phyloP scores from a whole-genome alignment of 2,797 vertebrate species.

The Oreochromis mossambicus region DNA sequence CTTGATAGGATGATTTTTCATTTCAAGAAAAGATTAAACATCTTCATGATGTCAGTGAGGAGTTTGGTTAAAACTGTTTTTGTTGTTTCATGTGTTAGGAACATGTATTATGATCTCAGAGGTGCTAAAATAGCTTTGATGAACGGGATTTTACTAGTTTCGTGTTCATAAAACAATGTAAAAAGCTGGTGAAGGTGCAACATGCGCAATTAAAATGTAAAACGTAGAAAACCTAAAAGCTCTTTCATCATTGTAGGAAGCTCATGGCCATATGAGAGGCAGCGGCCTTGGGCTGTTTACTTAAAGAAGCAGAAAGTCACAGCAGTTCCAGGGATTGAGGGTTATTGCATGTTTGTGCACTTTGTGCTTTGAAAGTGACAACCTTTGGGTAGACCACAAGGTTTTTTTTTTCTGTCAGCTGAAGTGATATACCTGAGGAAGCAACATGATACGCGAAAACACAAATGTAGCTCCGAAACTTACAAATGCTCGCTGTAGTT shows the following conservation, averaged over 20 bases:
- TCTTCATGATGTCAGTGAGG: conserved; percentile 51
- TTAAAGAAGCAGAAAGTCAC: conserved; percentile 35
- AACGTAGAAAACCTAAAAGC: conserved; percentile 27
- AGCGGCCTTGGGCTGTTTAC: conserved; percentile 48
- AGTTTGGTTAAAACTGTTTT: conserved; percentile 23
- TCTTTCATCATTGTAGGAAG: conserved; percentile 54
- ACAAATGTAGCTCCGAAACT: conserved; percentile 12
- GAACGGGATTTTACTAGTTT: neutral
- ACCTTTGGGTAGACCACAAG: conserved; percentile 54
- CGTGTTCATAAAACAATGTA: conserved; percentile 5
- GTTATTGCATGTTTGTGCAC: conserved; percentile 29
- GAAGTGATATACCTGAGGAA: conserved; percentile 17
- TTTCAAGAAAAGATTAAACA: conserved; percentile 64
- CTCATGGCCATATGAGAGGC: conserved; percentile 33
- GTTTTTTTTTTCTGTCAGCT: conserved; percentile 18
- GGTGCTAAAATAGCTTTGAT: neutral
- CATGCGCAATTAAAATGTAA: conserved; percentile 51
- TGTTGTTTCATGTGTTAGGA: neutral
- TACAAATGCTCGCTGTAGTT: conserved; percentile 1
- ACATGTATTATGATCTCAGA: neutral
- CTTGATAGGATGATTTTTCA: conserved; percentile 69
- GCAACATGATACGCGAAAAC: conserved; percentile 14
- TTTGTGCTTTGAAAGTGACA: conserved; percentile 47
- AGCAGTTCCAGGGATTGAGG: conserved; percentile 37
- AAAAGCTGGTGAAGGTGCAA: conserved; percentile 35